Evolutionary conservation across 30 jellyfish, hydroid and myxozoan genomes (phyloP), one percentile per base, ranked within the genome.

Genomic region (Cassiopea xamachana): DNA sequence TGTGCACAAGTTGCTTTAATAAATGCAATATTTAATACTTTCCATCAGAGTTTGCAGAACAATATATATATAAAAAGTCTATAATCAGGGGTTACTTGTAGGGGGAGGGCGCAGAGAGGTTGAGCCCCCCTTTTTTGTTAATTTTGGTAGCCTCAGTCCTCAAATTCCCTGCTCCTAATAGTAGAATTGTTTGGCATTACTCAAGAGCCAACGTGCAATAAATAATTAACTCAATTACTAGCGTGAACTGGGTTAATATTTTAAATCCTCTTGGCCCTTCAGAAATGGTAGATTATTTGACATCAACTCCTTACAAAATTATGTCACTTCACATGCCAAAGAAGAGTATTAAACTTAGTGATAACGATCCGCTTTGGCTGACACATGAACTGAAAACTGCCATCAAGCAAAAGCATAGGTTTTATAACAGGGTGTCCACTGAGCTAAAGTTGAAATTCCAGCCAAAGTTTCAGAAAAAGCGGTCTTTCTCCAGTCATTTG

Each of bases 161-260:
- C 39, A 27, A 27, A 27, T 27, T 27, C 39, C 84, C 91, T 19
- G 73, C 91, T 46, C 83, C 71, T 48, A 62, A 48, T 47, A 68
- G 50, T 3, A 83, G 91, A 83, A 64, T 49, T 13, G 51, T 83
- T 17, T 83, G 91, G 91, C 44, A 83, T 67, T 83, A 83, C 73
- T 48, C 84, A 61, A 83, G 67, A 67, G 71, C 91, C 9, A 69
- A 70, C 67, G 77, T 67, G 18, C 27, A 46, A n/a, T 27, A 3
- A 5, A 62, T 83, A 39, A 62, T 85, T 50, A 82, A 43, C 71
- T 48, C 72, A 43, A 67, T 83, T 15, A 83, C 64, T 68, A 13
- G 50, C 5, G 50, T 68, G 69, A 46, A 83, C 50, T 83, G 84
- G 91, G 18, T 13, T 4, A 13, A 46, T 48, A 14, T 16, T 27